These are phyloP conservation scores for Phortica variegata DNA, from an alignment of 1,140 invertebrate genomes.

Conservation along the genomic window DNA sequence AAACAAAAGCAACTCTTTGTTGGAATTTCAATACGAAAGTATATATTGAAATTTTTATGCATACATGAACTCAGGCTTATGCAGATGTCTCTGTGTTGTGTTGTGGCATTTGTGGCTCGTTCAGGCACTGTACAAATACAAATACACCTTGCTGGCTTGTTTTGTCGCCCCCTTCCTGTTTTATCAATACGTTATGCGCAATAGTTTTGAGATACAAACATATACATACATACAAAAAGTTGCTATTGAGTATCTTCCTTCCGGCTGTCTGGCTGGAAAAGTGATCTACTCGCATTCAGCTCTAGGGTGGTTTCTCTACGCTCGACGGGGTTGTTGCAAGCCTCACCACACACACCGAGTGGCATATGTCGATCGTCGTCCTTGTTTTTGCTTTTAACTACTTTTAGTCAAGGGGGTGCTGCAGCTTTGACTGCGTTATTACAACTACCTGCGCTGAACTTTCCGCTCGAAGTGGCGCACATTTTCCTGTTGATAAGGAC, in stretches of 20 bases:
- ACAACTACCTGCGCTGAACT: conserved; percentile 39
- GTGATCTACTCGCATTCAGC: conserved; percentile 24
- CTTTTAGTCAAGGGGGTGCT: too few species aligned
- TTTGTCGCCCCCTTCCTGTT: too few species aligned
- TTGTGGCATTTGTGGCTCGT: conserved; percentile 26
- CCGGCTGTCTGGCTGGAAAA: conserved; percentile 42
- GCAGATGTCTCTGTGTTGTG: conserved; percentile 14
- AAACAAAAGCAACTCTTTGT: conserved; percentile 49
- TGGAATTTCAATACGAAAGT: conserved; percentile 16
- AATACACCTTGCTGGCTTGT: conserved; percentile 54
- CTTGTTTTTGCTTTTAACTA: too few species aligned
- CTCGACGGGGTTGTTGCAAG: conserved; percentile 24
- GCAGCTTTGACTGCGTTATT: too few species aligned
- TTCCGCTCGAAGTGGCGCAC: conserved; percentile 43
- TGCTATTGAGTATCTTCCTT: conserved; percentile 22
- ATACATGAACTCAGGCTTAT: neutral
- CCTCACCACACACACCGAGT: too few species aligned
- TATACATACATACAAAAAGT: too few species aligned
- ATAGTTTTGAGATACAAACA: conserved; percentile 1
- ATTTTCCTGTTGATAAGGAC: neutral
- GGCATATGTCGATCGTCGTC: too few species aligned
- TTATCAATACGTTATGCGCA: too few species aligned
- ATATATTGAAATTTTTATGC: conserved; percentile 10
- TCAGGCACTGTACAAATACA: conserved; percentile 22
- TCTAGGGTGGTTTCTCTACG: conserved; percentile 18